Evolutionary conservation across 2,888 invertebrate species (phyloP), one percentile per base, ranked within the genome.

Genomic region (Aproaerema taeniolella): DNA sequence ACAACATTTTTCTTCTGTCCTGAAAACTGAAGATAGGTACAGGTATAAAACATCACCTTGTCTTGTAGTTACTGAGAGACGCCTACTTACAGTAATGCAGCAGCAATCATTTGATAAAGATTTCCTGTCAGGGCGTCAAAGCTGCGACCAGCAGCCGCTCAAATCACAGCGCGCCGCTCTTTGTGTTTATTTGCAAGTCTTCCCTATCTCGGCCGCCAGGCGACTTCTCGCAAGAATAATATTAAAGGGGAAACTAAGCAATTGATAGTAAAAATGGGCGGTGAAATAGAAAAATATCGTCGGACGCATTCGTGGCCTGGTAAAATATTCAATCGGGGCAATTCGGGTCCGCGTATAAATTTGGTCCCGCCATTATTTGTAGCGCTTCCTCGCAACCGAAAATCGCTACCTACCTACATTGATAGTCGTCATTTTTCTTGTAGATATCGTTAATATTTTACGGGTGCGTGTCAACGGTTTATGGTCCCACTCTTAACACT

Each of bases 271-370:
- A 78, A 80, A 83, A 82, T 76, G 79, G 80, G 72, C 70, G 70
- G 68, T 64, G 79, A 77, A 83, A 85, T 82, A 79, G 82, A 85
- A 85, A 85, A 83, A 83, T 82, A 82, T 81, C 80, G 82, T 64
- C 70, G 67, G 74, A 72, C 76, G 73, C 77, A 76, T 74, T 78
- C 81, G 85, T 83, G 83, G 75, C 74, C 75, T 78, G 78, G 80
- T 85, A 81, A 86, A 86, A 85, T 86, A 86, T 86, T 85, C 83
- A 86, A 85, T 81, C 82, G 82, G 78, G 78, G 70, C 81, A 79
- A 82, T 85, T 79, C 80, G 77, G 80, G 78, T 71, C 76, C 80
- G 74, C 76, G 82, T 78, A 82, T 83, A 85, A 82, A 83, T 82
- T 82, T 70, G 67, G 75, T 58, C 75, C 74, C 69, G 69, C 71